Evolutionary conservation across 2,888 invertebrate genomes (phyloP), one percentile per base, ranked within the genome.

Genomic region (Pammene fasciana): DNA sequence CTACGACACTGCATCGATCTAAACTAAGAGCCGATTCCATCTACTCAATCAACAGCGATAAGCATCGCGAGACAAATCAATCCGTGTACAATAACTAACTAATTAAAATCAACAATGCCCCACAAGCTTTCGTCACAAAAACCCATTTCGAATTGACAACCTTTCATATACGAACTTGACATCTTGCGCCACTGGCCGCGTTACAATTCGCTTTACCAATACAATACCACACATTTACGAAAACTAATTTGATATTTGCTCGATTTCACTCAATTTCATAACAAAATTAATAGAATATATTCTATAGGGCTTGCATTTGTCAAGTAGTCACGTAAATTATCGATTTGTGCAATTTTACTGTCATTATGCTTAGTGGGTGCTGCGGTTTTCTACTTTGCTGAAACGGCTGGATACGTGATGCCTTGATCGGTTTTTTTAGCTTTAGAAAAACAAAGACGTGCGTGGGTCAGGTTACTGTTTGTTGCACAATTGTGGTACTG

Each of bases 271-370:
- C 43, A 72, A 73, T 74, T 74, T 74, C 72, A 71, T 67, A 74
- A 74, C 67, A 46, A 65, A 61, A 70, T 70, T 70, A 71, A 67
- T 71, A 60, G 67, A 73, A 72, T 71, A 71, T 68, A 72, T 73
- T 70, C 14, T 65, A 62, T 46, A 65, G 64, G 52, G 45, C 18
- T 61, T 54, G 59, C 46, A 60, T 36, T 62, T 59, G 64, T 70
- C 70, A 65, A 60, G 45, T 59, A 55, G 65, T 73, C 75, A 75
- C 75, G 75, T 75, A 75, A 74, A 74, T 73, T 70, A 75, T 75
- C 67, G 75, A 74, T 75, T 75, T 75, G 73, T 72, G 74, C 74
- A 74, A 75, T 73, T 71, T 55, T 70, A 64, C 62, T 70, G 75
- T 75, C 65, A 72, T 74, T 75, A 72, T 68, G 55, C 61, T 65